Evolutionary conservation across 2,888 invertebrate genomes (phyloP).

Genomic region (Pachymerium ferrugineum): DNA sequence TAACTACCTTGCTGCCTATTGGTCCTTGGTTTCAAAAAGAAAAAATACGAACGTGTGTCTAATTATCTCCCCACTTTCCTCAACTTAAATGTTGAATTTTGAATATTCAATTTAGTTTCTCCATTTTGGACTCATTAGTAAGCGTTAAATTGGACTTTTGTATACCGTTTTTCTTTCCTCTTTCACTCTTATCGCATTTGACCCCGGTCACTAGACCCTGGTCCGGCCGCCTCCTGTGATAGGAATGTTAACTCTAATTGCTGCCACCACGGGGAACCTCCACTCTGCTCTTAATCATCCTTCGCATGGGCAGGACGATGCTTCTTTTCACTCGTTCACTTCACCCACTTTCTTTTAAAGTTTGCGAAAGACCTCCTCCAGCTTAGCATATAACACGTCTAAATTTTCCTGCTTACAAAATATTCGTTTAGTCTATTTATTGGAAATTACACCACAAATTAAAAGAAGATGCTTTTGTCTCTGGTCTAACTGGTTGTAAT

Average conservation of each 20-base stretch:
- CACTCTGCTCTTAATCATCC: constrained; percentile 8
- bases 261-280: not conserved
- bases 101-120: not conserved
- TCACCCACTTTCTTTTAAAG: not conserved
- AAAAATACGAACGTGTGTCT: not conserved
- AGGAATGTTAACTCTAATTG: constrained; percentile 2
- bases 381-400: not conserved
- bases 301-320: not conserved
- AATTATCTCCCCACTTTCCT: not conserved
- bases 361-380: not conserved
- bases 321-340: not conserved
- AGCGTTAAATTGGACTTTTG: not conserved
- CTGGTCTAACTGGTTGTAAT: no score
- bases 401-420: not conserved
- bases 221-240: not conserved
- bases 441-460: no score
- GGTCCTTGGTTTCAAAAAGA: not conserved
- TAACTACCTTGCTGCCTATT: not conserved
- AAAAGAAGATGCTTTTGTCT: no score
- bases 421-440: not conserved
- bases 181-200: constrained; percentile 1
- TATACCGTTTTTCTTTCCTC: not conserved
- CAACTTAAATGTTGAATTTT: not conserved
- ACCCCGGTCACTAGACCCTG: not conserved
- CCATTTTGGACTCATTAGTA: not conserved